These are phyloP conservation scores for Troides helena DNA, from an alignment of 2,888 invertebrate genomes.

Conservation along the genomic window DNA sequence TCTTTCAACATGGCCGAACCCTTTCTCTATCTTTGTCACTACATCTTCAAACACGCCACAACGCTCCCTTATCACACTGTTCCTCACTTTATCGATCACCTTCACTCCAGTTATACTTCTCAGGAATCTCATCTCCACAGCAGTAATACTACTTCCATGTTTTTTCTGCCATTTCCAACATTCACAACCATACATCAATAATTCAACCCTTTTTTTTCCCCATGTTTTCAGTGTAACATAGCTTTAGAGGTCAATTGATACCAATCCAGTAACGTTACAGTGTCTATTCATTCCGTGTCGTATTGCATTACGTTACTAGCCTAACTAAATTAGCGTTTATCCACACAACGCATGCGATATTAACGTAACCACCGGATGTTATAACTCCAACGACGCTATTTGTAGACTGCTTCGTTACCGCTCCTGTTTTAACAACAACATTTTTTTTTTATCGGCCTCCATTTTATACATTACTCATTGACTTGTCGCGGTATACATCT, in stretches of 20 bases:
- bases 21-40: too few relatives aligned
- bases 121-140: too few relatives aligned
- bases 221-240: too few relatives aligned
- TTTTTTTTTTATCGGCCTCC: background rate
- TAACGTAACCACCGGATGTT: constrained; percentile 27
- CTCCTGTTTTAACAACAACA: background rate
- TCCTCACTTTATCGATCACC: too few relatives aligned
- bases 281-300: constrained; percentile 21
- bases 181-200: too few relatives aligned
- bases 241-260: background rate
- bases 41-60: too few relatives aligned
- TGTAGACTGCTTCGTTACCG: constrained; percentile 9
- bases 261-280: constrained; percentile 13
- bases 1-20: too few relatives aligned
- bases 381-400: constrained; percentile 14
- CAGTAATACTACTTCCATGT: too few relatives aligned
- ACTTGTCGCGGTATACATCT: background rate
- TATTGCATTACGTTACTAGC: constrained; percentile 18
- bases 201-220: too few relatives aligned
- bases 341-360: constrained; percentile 24
- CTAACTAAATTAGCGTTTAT: constrained; percentile 27
- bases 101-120: too few relatives aligned
- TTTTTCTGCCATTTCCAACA: too few relatives aligned
- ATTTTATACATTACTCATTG: background rate
- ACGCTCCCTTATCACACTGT: too few relatives aligned